These are phyloP conservation scores for Sterna hirundo DNA, from an alignment of 2,113 vertebrate genomes.

Conservation along the genomic window DNA sequence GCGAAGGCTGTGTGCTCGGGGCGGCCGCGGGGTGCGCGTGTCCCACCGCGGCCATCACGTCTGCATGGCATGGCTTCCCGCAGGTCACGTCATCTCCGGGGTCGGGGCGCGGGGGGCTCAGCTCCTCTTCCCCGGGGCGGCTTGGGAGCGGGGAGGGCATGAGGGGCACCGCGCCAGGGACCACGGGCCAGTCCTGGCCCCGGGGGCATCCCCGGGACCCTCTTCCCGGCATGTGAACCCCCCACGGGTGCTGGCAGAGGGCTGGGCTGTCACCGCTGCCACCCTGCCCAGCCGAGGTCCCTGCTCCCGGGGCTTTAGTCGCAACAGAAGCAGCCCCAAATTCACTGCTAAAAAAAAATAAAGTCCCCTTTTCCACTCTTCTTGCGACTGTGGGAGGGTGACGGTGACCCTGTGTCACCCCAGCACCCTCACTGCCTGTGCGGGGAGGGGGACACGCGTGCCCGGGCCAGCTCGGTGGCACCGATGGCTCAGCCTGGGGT, in stretches of 20 bases:
- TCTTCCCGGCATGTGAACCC: neutral
- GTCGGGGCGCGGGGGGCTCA: neutral
- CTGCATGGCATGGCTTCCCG: slow-evolving; percentile 29
- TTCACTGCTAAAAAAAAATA: neutral
- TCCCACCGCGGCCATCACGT: neutral
- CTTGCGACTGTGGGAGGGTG: neutral
- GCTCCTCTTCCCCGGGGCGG: neutral
- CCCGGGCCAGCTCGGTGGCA: neutral
- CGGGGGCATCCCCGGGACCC: neutral
- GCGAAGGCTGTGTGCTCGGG: neutral
- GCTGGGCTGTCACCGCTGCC: neutral
- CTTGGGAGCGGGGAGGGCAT: neutral
- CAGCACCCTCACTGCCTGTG: neutral
- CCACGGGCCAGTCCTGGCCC: neutral
- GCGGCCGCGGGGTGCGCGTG: neutral
- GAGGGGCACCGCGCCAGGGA: neutral
- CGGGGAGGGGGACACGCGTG: rapidly evolving
- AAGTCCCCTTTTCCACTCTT: neutral
- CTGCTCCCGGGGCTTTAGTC: neutral
- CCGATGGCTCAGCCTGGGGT: neutral
- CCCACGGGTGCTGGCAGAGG: neutral
- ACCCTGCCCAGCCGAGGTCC: neutral
- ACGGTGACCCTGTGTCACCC: rapidly evolving
- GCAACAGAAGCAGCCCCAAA: neutral
- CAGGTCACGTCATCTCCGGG: neutral